Evolutionary conservation across 1,140 invertebrate genomes (phyloP).

Genomic region (Aporrectodea caliginosa): DNA sequence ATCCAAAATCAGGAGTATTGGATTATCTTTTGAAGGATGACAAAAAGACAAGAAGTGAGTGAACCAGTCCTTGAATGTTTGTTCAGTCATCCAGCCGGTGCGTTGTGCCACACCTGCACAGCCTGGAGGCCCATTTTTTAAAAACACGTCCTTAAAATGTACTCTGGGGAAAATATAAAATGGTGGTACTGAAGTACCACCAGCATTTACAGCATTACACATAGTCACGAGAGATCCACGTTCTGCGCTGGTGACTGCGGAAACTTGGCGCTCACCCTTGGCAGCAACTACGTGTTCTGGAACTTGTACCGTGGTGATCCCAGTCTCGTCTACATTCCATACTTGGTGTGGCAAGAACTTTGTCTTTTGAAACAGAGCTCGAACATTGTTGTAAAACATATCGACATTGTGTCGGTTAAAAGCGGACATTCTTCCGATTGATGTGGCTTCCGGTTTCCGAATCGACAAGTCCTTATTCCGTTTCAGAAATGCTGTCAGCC

Average conservation of each 20-base stretch:
- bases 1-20: slow-evolving; percentile 33
- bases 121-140: background rate
- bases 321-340: slow-evolving; percentile 59
- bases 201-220: slow-evolving; percentile 36
- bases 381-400: background rate
- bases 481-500: background rate
- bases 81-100: slow-evolving; percentile 26
- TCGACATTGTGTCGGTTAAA: background rate
- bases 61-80: background rate
- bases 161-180: slow-evolving; percentile 46
- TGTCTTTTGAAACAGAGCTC: slow-evolving; percentile 24
- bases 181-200: slow-evolving; percentile 42
- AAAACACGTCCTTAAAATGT: slow-evolving; percentile 34
- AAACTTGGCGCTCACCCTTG: slow-evolving; percentile 54
- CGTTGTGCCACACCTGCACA: background rate
- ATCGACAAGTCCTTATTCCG: background rate
- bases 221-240: slow-evolving; percentile 47
- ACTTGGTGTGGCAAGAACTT: slow-evolving; percentile 43
- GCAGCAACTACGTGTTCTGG: slow-evolving; percentile 51
- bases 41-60: slow-evolving; percentile 6
- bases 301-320: slow-evolving; percentile 55
- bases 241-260: slow-evolving; percentile 54
- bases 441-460: background rate
- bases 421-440: background rate
- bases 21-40: slow-evolving; percentile 23